Conservation (phyloP, 2,797 vertebrate genomes). For the Poecilia velifera region DNA sequence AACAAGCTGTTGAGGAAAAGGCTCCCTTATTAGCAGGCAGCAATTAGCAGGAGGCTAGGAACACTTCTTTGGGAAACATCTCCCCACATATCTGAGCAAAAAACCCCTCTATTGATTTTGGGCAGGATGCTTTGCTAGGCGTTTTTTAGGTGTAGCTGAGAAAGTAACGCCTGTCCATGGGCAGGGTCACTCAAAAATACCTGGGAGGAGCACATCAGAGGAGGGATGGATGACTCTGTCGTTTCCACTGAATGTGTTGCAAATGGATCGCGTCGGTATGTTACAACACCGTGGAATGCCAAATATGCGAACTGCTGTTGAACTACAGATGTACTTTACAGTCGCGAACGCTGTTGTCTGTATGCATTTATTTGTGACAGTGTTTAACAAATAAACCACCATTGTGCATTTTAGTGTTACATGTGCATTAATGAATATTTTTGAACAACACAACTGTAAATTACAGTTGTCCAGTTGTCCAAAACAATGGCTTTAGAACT, state of each 20-base stretch:
- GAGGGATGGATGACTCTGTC: conserved; percentile 1
- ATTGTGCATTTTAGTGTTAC: too few species aligned
- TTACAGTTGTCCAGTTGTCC: background rate
- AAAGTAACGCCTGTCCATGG: conserved; percentile 51
- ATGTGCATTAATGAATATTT: too few species aligned
- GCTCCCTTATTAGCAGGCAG: conserved; percentile 61
- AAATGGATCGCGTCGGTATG: conserved; percentile 5
- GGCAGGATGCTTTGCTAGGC: conserved; percentile 54
- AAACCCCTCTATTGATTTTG: conserved; percentile 78
- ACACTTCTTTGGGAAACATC: conserved; percentile 64
- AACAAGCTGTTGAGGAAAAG: conserved; percentile 58
- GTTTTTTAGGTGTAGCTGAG: conserved; percentile 52
- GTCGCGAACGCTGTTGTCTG: background rate
- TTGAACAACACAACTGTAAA: too few species aligned
- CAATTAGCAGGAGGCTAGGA: conserved; percentile 67
- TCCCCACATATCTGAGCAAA: conserved; percentile 51
- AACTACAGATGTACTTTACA: conserved; percentile 2
- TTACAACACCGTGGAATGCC: conserved; percentile 17
- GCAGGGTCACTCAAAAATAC: conserved; percentile 53
- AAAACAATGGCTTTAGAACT: background rate
- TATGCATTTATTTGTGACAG: background rate
- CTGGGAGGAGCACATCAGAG: conserved; percentile 35
- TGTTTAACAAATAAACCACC: too few species aligned
- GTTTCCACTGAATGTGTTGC: conserved; percentile 7
- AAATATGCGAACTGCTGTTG: background rate